Evolutionary conservation across 2,113 vertebrate species (phyloP).

Genomic region (Irena cyanogastra): DNA sequence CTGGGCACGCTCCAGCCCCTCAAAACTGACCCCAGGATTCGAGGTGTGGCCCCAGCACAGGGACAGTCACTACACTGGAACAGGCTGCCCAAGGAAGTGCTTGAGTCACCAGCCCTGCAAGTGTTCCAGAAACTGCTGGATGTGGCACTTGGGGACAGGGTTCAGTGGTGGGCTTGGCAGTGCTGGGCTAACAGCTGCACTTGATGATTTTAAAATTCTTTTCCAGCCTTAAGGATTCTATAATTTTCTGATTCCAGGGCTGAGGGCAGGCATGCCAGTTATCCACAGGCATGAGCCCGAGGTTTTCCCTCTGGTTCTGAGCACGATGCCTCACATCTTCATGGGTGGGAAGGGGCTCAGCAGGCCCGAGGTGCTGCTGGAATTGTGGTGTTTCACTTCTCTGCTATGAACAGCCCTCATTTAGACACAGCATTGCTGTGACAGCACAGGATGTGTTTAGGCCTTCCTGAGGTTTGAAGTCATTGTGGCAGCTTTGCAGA

Average conservation of each 20-base stretch:
- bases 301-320: not conserved
- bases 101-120: not conserved
- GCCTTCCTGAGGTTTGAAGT: not conserved
- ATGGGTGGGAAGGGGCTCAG: not conserved
- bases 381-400: not conserved
- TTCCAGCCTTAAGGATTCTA: not conserved
- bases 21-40: not conserved
- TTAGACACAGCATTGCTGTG: not conserved
- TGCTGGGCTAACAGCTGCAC: not conserved
- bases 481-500: not conserved
- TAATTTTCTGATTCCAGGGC: not conserved
- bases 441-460: not conserved
- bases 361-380: not conserved
- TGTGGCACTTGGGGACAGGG: not conserved
- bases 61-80: not conserved
- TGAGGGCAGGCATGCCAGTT: not conserved
- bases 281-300: not conserved
- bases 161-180: not conserved
- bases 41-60: not conserved
- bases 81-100: not conserved
- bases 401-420: not conserved
- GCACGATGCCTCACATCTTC: accelerated
- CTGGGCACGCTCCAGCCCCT: not conserved
- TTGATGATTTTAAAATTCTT: not conserved
- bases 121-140: not conserved